These are phyloP conservation scores for Bombylius major DNA, from an alignment of 2,888 invertebrate genomes.

Conservation along the genomic window DNA sequence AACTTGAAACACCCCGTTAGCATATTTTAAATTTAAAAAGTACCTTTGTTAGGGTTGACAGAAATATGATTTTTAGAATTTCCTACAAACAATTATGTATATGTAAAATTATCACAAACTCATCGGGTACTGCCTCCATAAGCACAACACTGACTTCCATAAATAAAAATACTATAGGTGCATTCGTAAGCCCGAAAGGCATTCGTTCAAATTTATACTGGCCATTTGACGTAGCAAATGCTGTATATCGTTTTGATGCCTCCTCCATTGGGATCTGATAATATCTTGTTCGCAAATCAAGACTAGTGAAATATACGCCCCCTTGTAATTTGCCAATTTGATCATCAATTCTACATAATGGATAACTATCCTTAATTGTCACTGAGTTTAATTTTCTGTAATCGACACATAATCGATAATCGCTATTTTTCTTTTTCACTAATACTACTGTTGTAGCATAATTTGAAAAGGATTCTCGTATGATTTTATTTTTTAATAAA, in stretches of 20 bases:
- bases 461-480: conserved; percentile 19
- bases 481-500: too few species aligned
- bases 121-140: too few species aligned
- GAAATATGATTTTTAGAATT: too few species aligned
- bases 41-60: too few species aligned
- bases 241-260: neutral
- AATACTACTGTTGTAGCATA: conserved; percentile 14
- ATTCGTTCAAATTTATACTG: conserved; percentile 18
- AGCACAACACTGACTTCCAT: too few species aligned
- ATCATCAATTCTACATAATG: neutral
- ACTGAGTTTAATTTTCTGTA: conserved; percentile 22
- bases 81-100: too few species aligned
- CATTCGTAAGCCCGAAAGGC: conserved; percentile 26
- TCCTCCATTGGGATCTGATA: neutral
- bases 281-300: conserved; percentile 19
- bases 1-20: too few species aligned
- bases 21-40: too few species aligned
- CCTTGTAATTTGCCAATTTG: neutral
- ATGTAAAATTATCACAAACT: too few species aligned
- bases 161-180: too few species aligned
- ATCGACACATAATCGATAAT: conserved; percentile 19
- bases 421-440: conserved; percentile 19
- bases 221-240: neutral
- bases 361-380: conserved; percentile 10
- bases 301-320: conserved; percentile 16